Percentiles rank a stretch among this genome's conserved stretches.
phyloP scores from a whole-genome alignment of 2,797 vertebrate species.

The Pampus argenteus region DNA sequence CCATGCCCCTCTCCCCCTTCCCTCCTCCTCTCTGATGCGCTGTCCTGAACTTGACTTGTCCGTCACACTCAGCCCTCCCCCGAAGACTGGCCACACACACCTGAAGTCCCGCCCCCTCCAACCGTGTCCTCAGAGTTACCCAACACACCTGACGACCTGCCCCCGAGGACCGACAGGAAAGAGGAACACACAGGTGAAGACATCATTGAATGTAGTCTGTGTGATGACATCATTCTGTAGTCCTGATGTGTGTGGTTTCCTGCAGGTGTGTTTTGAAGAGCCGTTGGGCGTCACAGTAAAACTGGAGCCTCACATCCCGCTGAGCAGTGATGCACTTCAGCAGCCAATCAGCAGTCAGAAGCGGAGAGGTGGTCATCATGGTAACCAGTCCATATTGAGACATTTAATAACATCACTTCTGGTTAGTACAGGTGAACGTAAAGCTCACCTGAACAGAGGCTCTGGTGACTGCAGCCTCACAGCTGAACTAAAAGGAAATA shows the following conservation, averaged over 20 bases:
- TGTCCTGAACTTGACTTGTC: constrained; percentile 70
- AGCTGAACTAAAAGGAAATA: no score
- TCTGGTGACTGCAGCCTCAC: no score
- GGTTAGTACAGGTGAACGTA: no score
- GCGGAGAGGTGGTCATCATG: constrained; percentile 33
- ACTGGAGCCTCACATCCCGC: constrained; percentile 18
- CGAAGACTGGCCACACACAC: neutral
- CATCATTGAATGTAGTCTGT: neutral
- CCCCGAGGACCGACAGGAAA: neutral
- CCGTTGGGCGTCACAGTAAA: constrained; percentile 27
- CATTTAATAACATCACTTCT: no score
- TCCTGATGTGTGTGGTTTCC: neutral
- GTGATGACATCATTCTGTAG: neutral
- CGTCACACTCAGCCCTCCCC: constrained; percentile 23
- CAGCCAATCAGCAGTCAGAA: constrained; percentile 31
- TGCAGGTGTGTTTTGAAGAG: constrained; percentile 69
- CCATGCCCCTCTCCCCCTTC: constrained; percentile 10
- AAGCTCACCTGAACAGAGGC: no score
- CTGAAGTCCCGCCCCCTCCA: neutral
- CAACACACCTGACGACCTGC: neutral
- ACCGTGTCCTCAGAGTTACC: neutral
- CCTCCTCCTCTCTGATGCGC: constrained; percentile 7
- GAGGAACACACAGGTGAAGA: constrained; percentile 37
- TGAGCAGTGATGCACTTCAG: neutral
- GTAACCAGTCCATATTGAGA: constrained; percentile 33